These are phyloP conservation scores for Drosophila obscura DNA, from an alignment of 1,140 invertebrate genomes.

Conservation along the genomic window DNA sequence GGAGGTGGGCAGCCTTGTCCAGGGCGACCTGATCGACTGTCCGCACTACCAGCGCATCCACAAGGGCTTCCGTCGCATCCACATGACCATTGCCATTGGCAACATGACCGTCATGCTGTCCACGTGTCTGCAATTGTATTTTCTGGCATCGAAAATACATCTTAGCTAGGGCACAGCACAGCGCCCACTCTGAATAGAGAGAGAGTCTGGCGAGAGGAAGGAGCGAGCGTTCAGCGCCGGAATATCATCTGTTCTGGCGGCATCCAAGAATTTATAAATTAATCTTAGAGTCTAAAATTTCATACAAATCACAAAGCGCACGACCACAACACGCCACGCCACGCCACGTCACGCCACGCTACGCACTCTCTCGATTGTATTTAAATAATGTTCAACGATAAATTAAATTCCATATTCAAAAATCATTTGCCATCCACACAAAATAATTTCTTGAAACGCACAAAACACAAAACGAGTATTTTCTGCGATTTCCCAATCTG, in stretches of 20 bases:
- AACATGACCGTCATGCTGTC: conserved; percentile 89
- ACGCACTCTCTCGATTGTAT: conserved; percentile 29
- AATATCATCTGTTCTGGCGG: too few species aligned
- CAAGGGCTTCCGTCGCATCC: conserved; percentile 87
- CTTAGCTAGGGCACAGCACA: conserved; percentile 65
- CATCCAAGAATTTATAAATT: conserved; percentile 16
- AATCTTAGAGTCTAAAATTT: conserved; percentile 48
- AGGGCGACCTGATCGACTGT: conserved; percentile 87
- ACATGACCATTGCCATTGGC: conserved; percentile 88
- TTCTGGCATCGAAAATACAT: conserved; percentile 87
- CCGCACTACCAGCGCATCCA: conserved; percentile 88
- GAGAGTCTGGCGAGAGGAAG: not conserved
- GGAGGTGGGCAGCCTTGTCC: conserved; percentile 87
- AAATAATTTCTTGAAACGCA: conserved; percentile 10
- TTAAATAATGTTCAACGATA: conserved; percentile 60
- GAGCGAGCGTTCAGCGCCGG: too few species aligned
- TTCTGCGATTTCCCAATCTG: conserved; percentile 42
- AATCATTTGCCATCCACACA: conserved; percentile 40
- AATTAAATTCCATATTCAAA: conserved; percentile 65
- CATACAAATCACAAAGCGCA: conserved; percentile 24
- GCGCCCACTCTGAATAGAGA: conserved; percentile 13
- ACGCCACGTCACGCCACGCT: not conserved
- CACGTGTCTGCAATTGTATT: conserved; percentile 88
- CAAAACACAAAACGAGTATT: conserved; percentile 9
- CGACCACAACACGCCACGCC: conserved; percentile 6